Evolutionary conservation across 2,113 vertebrate genomes (phyloP).

Genomic region (Cacatua alba): DNA sequence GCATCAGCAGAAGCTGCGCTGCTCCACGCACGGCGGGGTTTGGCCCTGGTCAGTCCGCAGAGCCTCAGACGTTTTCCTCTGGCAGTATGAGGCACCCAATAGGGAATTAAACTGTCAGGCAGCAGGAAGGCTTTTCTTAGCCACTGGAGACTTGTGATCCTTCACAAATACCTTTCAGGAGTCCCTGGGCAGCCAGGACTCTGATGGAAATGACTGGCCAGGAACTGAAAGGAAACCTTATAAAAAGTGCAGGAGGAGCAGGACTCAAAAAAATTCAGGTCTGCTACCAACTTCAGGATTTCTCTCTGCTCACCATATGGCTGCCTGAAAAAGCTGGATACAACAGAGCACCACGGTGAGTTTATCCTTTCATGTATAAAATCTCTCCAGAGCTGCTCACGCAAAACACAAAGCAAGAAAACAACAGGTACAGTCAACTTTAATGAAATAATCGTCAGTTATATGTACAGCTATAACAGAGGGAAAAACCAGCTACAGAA

Average conservation of each 20-base stretch:
- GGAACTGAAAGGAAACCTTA: neutral
- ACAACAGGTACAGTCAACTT: constrained; percentile 35
- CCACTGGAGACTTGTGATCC: neutral
- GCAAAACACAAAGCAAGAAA: constrained; percentile 24
- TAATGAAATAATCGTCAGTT: constrained; percentile 43
- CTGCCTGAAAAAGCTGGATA: neutral
- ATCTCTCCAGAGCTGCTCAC: neutral
- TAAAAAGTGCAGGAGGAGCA: neutral
- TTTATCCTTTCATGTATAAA: neutral
- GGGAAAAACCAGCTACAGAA: neutral
- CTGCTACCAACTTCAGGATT: neutral
- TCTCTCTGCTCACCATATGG: neutral
- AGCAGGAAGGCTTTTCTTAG: neutral
- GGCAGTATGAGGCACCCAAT: rapidly evolving
- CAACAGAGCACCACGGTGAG: neutral
- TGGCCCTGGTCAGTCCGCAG: neutral
- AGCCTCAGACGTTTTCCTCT: neutral
- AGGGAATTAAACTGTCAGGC: neutral
- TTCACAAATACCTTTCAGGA: neutral
- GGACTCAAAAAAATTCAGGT: neutral
- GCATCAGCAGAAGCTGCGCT: neutral
- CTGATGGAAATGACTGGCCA: neutral
- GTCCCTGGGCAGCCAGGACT: neutral
- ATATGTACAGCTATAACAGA: neutral
- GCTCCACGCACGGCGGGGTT: rapidly evolving